A percentile compares a stretch with the other conserved stretches of the same genome.
These are phyloP conservation scores for Zaprionus capensis DNA, from an alignment of 1,140 invertebrate species.

Conservation along the genomic window DNA sequence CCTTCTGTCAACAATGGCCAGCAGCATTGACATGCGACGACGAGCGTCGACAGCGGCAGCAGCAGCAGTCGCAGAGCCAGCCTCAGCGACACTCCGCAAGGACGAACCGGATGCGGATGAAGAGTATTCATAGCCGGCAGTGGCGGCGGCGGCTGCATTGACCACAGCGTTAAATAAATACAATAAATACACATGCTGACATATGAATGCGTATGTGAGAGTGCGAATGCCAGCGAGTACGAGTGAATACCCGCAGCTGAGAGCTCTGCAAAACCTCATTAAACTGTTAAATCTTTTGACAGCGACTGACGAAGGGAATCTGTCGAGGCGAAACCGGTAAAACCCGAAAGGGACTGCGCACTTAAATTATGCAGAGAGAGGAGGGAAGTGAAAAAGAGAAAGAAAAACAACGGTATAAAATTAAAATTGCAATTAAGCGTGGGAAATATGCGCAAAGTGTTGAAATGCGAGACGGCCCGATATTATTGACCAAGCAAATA, in stretches of 20 bases:
- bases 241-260: constrained; percentile 49
- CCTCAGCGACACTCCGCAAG: not conserved
- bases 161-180: constrained; percentile 69
- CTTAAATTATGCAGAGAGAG: constrained; percentile 18
- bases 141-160: constrained; percentile 34
- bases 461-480: constrained; percentile 41
- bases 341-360: constrained; percentile 4
- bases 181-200: constrained; percentile 74
- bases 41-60: constrained; percentile 36
- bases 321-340: not conserved
- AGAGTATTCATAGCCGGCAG: constrained; percentile 26
- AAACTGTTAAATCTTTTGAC: constrained; percentile 81
- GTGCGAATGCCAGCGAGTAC: constrained; percentile 14
- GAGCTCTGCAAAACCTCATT: constrained; percentile 72
- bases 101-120: constrained; percentile 9
- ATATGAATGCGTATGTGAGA: constrained; percentile 36
- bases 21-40: constrained; percentile 76
- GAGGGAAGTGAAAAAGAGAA: constrained; percentile 16
- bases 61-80: not conserved
- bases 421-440: constrained; percentile 64
- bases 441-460: constrained; percentile 48
- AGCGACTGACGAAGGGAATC: constrained; percentile 39
- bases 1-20: constrained; percentile 80
- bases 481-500: constrained; percentile 79
- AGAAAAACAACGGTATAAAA: constrained; percentile 39